phyloP scores from a whole-genome alignment of 2,113 vertebrate species.

The Polypterus senegalus region DNA sequence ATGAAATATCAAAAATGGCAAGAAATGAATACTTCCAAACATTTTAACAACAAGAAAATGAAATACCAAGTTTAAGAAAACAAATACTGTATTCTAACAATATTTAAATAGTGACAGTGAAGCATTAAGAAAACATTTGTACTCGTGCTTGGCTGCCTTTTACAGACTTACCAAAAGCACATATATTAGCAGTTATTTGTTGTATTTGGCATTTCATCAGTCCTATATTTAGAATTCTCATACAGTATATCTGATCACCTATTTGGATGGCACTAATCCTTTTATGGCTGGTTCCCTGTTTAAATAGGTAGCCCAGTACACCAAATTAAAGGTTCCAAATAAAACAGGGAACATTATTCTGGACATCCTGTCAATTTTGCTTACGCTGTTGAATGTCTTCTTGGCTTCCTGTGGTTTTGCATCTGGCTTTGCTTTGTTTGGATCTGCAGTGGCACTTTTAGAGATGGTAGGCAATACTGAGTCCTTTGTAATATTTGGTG shows the following conservation, averaged over 20 bases:
- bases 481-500: slow-evolving; percentile 90
- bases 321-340: slow-evolving; percentile 89
- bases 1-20: background rate
- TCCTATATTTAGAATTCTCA: slow-evolving; percentile 44
- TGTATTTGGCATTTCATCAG: slow-evolving; percentile 71
- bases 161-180: slow-evolving; percentile 29
- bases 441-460: slow-evolving; percentile 71
- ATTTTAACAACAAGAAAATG: slow-evolving; percentile 2
- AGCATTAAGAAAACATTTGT: slow-evolving; percentile 44
- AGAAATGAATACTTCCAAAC: slow-evolving; percentile 1
- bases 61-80: background rate
- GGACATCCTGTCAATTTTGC: slow-evolving; percentile 98
- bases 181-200: slow-evolving; percentile 84
- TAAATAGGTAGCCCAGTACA: slow-evolving; percentile 97
- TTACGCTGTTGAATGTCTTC: slow-evolving; percentile 98
- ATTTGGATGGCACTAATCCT: slow-evolving; percentile 76
- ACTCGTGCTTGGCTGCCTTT: slow-evolving; percentile 28
- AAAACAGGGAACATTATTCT: slow-evolving; percentile 95
- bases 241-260: slow-evolving; percentile 36
- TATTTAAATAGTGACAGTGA: slow-evolving; percentile 43
- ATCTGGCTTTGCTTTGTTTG: slow-evolving; percentile 71
- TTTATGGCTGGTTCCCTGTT: slow-evolving; percentile 88
- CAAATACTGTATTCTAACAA: slow-evolving; percentile 18
- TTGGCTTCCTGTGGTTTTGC: slow-evolving; percentile 76
- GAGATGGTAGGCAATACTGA: slow-evolving; percentile 84